Evolutionary conservation across 2,797 vertebrate species (phyloP), one percentile per base, ranked within the genome.

Genomic region (Hapalemur alaotrensis): DNA sequence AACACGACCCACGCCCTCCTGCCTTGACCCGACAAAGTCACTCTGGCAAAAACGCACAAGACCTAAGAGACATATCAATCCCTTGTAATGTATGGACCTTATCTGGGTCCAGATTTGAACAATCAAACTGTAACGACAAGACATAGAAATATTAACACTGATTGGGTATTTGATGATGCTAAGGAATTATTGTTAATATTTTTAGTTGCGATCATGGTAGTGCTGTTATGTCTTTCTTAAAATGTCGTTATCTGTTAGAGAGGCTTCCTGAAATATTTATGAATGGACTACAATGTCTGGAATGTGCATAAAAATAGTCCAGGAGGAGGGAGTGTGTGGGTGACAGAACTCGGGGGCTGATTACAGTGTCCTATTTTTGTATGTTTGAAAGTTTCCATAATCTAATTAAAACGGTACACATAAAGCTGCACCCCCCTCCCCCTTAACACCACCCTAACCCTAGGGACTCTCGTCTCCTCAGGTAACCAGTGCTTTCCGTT

Each of bases 191-290:
- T 85, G 89, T 46, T 76, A 69, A 23, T 50, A 83, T 20, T 94
- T 95, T 94, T 76, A 80, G 32, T 12, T 54, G 28, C 85, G 61
- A 69, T 25, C 35, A 3, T 92, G 50, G 9, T 69, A 59, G 85
- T 91, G 84, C 54, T 32, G 76, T 69, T 72, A 85, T 52, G 48
- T 75, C 95, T 96, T 93, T 50, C 81, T 82, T 90, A 79, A 96
- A 73, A 11, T 14, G 46, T 69, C 72, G 69, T 76, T 95, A 83
- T 80, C 63, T 94, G 73, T 92, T 82, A 61, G 52, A 92, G 79
- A 96, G 57, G 70, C 59, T 89, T 92, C 72, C 70, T 93, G 32
- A 97, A 96, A 96, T 92, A 93, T 91, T 95, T 97, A 91, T 85
- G 90, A 96, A 95, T 96, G 83, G 63, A 93, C 75, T 93, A 79